Evolutionary conservation across 2,113 vertebrate genomes (phyloP).

Genomic region (Trichechus manatus): DNA sequence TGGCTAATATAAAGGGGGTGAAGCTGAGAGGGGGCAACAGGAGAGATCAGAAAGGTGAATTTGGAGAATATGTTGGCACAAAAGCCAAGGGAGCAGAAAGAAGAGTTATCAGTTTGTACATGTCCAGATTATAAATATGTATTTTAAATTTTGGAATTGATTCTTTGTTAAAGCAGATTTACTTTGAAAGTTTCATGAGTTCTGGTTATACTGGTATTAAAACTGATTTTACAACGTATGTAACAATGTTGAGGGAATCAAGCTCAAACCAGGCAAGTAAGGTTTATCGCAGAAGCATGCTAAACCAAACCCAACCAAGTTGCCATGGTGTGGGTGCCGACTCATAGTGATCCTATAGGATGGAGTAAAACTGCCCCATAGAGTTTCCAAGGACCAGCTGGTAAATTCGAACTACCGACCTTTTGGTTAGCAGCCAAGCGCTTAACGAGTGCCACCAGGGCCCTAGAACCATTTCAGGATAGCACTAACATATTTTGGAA

Average conservation of each 20-base stretch:
- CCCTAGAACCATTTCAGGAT: neutral
- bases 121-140: neutral
- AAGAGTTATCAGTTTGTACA: neutral
- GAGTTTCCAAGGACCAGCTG: too few relatives aligned
- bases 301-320: neutral
- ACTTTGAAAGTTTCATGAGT: neutral
- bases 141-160: conserved; percentile 37
- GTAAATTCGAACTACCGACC: too few relatives aligned
- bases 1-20: neutral
- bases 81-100: neutral
- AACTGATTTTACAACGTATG: neutral
- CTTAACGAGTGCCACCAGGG: too few relatives aligned
- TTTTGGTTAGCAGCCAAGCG: too few relatives aligned
- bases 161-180: conserved; percentile 22
- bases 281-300: neutral
- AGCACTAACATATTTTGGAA: neutral
- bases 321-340: too few relatives aligned
- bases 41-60: neutral
- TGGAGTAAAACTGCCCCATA: too few relatives aligned
- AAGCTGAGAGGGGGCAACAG: neutral
- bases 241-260: neutral
- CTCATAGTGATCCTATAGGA: too few relatives aligned
- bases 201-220: neutral
- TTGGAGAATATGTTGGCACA: neutral
- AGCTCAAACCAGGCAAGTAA: neutral